Conservation (phyloP, 2,888 invertebrate genomes). For the Sthenelais limicola region DNA sequence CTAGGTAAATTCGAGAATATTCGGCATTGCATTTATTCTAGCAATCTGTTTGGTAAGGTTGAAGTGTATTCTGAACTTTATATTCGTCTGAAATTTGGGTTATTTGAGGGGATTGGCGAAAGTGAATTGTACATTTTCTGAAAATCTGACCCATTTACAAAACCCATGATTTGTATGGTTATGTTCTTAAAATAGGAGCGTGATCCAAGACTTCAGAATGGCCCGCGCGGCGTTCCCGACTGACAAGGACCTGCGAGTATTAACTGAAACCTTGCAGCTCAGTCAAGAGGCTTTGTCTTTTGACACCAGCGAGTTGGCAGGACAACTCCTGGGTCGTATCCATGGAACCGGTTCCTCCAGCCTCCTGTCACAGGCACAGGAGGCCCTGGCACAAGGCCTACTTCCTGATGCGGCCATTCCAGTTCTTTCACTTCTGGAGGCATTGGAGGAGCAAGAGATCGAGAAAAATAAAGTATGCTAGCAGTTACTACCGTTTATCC, state of each 20-base stretch:
- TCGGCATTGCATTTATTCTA: no score
- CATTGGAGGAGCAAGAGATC: constrained; percentile 42
- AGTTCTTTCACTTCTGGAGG: constrained; percentile 41
- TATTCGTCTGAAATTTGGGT: no score
- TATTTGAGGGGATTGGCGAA: no score
- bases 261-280: constrained; percentile 56
- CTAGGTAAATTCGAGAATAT: no score
- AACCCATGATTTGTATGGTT: background rate
- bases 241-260: constrained; percentile 52
- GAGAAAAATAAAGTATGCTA: constrained; percentile 35
- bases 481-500: background rate
- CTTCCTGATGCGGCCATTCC: constrained; percentile 32
- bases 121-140: no score
- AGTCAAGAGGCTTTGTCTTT: constrained; percentile 57
- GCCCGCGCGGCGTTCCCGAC: constrained; percentile 51
- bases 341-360: constrained; percentile 39
- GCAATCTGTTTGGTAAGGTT: no score
- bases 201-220: constrained; percentile 55
- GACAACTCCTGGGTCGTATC: constrained; percentile 51
- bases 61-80: no score
- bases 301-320: constrained; percentile 49
- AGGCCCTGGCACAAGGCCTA: constrained; percentile 12
- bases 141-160: no score
- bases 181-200: background rate
- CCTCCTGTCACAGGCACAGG: constrained; percentile 43